These are phyloP conservation scores for Dascyllus trimaculatus DNA, from an alignment of 2,113 vertebrate species.

Conservation along the genomic window DNA sequence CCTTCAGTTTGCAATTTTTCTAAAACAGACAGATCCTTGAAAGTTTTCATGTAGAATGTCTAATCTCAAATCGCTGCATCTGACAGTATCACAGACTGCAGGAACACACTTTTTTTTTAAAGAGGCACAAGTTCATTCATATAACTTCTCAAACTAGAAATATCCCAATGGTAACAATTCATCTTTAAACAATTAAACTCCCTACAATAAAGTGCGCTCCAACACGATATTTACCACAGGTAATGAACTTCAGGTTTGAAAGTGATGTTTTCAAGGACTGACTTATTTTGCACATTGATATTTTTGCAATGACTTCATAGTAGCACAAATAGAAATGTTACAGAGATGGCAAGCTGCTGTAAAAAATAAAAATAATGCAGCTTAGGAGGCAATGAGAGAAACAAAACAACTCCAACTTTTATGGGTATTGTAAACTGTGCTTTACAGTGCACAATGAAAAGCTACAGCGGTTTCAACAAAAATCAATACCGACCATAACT, in stretches of 20 bases:
- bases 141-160: neutral
- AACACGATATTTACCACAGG: neutral
- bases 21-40: neutral
- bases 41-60: neutral
- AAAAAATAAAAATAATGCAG: slow-evolving; percentile 10
- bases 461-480: neutral
- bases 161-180: neutral
- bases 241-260: slow-evolving; percentile 1
- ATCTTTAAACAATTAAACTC: neutral
- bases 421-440: neutral
- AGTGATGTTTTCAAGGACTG: neutral
- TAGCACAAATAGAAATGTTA: neutral
- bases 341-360: slow-evolving; percentile 5
- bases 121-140: neutral
- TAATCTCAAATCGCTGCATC: slow-evolving; percentile 2
- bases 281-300: neutral
- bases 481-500: neutral
- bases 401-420: neutral
- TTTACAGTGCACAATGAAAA: slow-evolving; percentile 1
- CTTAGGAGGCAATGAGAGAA: neutral
- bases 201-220: neutral
- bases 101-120: neutral
- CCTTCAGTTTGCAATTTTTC: neutral
- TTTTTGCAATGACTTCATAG: neutral
- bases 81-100: neutral